These are phyloP conservation scores for Pachycephus smyrnensis DNA, from an alignment of 2,888 invertebrate genomes.

Conservation along the genomic window DNA sequence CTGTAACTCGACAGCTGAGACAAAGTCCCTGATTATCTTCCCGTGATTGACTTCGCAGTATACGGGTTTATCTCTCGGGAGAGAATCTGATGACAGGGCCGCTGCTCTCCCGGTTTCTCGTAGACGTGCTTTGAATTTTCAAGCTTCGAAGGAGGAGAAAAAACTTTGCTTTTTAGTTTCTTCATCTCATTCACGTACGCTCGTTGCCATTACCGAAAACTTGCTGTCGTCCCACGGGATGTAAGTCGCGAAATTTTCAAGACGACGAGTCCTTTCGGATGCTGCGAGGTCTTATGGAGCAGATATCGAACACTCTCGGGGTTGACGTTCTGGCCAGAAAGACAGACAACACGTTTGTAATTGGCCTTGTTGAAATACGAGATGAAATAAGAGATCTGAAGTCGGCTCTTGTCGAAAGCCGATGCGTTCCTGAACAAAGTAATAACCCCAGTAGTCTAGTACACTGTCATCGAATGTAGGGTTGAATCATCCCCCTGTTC, in stretches of 20 bases:
- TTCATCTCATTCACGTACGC: not conserved
- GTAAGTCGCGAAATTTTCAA: not conserved
- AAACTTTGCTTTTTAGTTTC: not conserved
- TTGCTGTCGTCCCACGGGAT: not conserved
- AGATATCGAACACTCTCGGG: not conserved
- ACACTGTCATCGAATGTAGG: not conserved
- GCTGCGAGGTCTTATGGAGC: not conserved
- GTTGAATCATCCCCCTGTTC: not conserved
- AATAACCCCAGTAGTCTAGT: not conserved
- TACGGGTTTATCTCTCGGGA: slow-evolving; percentile 25
- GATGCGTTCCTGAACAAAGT: not conserved
- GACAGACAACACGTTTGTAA: not conserved
- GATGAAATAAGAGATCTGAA: not conserved
- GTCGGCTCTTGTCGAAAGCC: slow-evolving; percentile 10
- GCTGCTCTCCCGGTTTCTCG: not conserved
- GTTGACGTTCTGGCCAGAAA: not conserved
- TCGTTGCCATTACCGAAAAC: not conserved
- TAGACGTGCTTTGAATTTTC: not conserved
- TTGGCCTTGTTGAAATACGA: not conserved
- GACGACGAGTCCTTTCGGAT: not conserved
- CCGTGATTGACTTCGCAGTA: slow-evolving; percentile 41
- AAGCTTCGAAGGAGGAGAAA: not conserved
- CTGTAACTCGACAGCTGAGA: slow-evolving; percentile 21
- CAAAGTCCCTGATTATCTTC: slow-evolving; percentile 38
- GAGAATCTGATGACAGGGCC: not conserved